Evolutionary conservation across 2,888 invertebrate species (phyloP).

Genomic region (Drosophila cognata): DNA sequence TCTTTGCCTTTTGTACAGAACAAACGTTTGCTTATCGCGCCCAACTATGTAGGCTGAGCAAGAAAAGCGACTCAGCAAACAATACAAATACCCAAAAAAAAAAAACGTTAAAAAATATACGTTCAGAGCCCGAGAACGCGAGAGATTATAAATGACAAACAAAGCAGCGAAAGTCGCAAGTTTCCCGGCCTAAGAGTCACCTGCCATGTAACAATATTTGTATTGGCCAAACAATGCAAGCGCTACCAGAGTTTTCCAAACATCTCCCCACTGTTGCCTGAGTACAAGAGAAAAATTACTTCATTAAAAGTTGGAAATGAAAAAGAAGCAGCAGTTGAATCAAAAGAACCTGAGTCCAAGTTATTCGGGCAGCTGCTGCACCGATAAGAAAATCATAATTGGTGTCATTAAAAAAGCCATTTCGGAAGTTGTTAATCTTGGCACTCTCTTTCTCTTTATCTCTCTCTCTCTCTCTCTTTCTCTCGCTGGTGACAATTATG

Average conservation of each 20-base stretch:
- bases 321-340: slow-evolving; percentile 30
- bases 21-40: slow-evolving; percentile 53
- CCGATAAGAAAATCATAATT: slow-evolving; percentile 82
- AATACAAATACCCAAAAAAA: slow-evolving; percentile 28
- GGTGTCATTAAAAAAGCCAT: slow-evolving; percentile 81
- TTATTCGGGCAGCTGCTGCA: slow-evolving; percentile 62
- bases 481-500: slow-evolving; percentile 61
- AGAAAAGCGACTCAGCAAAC: slow-evolving; percentile 40
- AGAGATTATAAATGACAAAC: slow-evolving; percentile 66
- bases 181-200: slow-evolving; percentile 41
- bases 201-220: slow-evolving; percentile 62
- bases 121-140: slow-evolving; percentile 13
- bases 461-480: neutral
- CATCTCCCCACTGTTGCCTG: neutral
- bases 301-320: slow-evolving; percentile 72
- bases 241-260: slow-evolving; percentile 14
- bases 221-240: slow-evolving; percentile 62
- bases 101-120: neutral
- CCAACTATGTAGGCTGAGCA: slow-evolving; percentile 37
- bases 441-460: neutral
- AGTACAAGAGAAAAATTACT: slow-evolving; percentile 68
- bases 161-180: slow-evolving; percentile 56
- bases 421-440: slow-evolving; percentile 82
- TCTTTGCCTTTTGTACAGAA: neutral
- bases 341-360: slow-evolving; percentile 20